Evolutionary conservation across 2,888 invertebrate species (phyloP).

Genomic region (Sminthurides aquaticus): DNA sequence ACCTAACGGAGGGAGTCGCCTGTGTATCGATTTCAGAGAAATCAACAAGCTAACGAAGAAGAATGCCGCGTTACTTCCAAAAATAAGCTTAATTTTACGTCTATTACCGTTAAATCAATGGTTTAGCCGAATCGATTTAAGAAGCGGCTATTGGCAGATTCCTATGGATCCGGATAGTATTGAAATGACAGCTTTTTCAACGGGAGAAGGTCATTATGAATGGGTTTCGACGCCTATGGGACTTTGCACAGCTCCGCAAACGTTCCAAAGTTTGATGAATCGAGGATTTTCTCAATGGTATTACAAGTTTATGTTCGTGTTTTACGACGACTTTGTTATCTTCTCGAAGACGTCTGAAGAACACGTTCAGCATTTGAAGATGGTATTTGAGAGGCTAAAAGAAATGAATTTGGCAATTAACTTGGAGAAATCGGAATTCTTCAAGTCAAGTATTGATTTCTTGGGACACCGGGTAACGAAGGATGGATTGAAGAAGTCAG

Average conservation of each 20-base stretch:
- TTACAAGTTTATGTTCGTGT: too few species aligned
- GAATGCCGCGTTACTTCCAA: slow-evolving; percentile 18
- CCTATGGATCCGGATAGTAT: slow-evolving; percentile 25
- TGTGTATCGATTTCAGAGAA: slow-evolving; percentile 23
- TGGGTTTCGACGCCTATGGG: slow-evolving; percentile 28
- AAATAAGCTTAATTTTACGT: slow-evolving; percentile 9
- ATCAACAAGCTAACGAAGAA: slow-evolving; percentile 18
- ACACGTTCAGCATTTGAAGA: slow-evolving; percentile 15
- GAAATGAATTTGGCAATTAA: slow-evolving; percentile 21
- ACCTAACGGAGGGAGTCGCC: too few species aligned
- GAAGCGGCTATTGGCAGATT: slow-evolving; percentile 32
- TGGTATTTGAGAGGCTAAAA: too few species aligned
- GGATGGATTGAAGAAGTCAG: slow-evolving; percentile 20
- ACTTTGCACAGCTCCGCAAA: slow-evolving; percentile 23
- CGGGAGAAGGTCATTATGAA: slow-evolving; percentile 23
- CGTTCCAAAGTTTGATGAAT: too few species aligned
- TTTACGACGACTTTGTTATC: too few species aligned
- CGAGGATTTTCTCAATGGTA: slow-evolving; percentile 9
- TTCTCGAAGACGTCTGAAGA: slow-evolving; percentile 5
- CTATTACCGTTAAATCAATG: slow-evolving; percentile 6
- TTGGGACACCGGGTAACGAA: slow-evolving; percentile 26
- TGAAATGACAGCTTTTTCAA: too few species aligned
- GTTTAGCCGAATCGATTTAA: slow-evolving; percentile 28
- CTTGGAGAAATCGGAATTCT: slow-evolving; percentile 12
- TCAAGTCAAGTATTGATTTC: slow-evolving; percentile 2